A percentile compares a stretch with the other conserved stretches of the same genome.
Conservation (phyloP, 1,140 invertebrate species). For the Drosophila ercepeae region DNA sequence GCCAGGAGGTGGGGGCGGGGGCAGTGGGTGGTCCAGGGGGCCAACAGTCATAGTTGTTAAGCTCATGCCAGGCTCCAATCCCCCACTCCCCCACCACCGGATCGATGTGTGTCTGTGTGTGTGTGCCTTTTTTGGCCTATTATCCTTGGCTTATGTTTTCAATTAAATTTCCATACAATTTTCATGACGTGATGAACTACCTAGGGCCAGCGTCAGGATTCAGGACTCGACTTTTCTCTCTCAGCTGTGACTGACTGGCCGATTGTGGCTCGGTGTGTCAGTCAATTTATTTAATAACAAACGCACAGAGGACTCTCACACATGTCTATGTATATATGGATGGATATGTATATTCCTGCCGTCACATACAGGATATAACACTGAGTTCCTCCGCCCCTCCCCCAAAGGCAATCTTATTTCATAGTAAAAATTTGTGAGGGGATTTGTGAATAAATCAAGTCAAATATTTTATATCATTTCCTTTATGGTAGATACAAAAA, state of each 20-base stretch:
- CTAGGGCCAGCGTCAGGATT: constrained; percentile 48
- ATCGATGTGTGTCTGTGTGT: constrained; percentile 48
- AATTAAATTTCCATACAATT: constrained; percentile 83
- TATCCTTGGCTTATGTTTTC: constrained; percentile 83
- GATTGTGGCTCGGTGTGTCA: constrained; percentile 46
- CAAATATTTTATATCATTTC: constrained; percentile 74
- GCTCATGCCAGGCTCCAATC: constrained; percentile 8
- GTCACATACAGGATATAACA: constrained; percentile 30
- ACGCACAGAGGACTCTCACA: constrained; percentile 47
- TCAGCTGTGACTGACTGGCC: constrained; percentile 43
- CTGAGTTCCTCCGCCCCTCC: neutral
- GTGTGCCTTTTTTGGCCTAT: constrained; percentile 79
- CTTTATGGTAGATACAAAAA: constrained; percentile 56
- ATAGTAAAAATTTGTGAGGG: constrained; percentile 59
- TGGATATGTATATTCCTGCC: constrained; percentile 2
- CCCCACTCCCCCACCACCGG: neutral
- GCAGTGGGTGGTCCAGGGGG: constrained; percentile 28
- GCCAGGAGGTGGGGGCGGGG: constrained; percentile 5
- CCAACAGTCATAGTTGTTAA: constrained; percentile 63
- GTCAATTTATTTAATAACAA: constrained; percentile 83
- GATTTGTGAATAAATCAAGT: constrained; percentile 70
- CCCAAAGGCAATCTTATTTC: constrained; percentile 6
- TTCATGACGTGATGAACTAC: constrained; percentile 83
- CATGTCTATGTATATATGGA: neutral
- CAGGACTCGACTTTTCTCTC: constrained; percentile 30